Evolutionary conservation across 2,113 vertebrate genomes (phyloP), one percentile per base, ranked within the genome.

Genomic region (Sterrhoptilus dennistouni): DNA sequence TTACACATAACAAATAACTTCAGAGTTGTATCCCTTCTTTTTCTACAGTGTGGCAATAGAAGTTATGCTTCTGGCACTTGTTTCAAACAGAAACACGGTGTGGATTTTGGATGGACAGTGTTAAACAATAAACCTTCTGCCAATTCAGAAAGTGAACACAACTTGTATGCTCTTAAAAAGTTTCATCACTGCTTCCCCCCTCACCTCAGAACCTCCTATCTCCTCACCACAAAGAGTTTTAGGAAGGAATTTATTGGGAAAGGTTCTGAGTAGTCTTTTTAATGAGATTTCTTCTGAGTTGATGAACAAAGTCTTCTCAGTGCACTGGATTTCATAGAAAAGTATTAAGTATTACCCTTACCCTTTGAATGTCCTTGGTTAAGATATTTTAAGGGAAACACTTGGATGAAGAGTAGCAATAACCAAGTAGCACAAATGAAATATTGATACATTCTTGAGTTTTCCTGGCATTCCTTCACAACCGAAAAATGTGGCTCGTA

Each of bases 331-430:
- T 93, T 92, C 31, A 5, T 53, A 54, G 36, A 81, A 69, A 52
- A 90, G 36, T 54, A 75, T 83, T 83, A 61, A 24, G 69, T 59
- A 63, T 84, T 87, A 59, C 28, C 28, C 68, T 93, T 95, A 79
- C 56, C 15, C 89, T 96, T 92, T 61, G 23, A 87, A 82, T 86
- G 31, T 78, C 60, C 28, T 27, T 50, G 85, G 59, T 69, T 61
- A 71, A 87, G 87, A 93, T 63, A 66, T 60, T 91, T 91, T 87
- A 77, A 86, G 93, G 88, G 60, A 91, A 96, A 76, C 79, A 33
- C 88, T 95, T 94, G 61, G 93, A 80, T 91, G 71, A 82, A 82
- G 29, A 86, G 74, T 82, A 92, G 83, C 78, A 85, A 68, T 96
- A 94, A 89, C 44, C 70, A 84, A 84, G 57, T 50, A 54, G 42